Evolutionary conservation across 1,140 invertebrate genomes (phyloP).

Genomic region (Drosophila nasuta): DNA sequence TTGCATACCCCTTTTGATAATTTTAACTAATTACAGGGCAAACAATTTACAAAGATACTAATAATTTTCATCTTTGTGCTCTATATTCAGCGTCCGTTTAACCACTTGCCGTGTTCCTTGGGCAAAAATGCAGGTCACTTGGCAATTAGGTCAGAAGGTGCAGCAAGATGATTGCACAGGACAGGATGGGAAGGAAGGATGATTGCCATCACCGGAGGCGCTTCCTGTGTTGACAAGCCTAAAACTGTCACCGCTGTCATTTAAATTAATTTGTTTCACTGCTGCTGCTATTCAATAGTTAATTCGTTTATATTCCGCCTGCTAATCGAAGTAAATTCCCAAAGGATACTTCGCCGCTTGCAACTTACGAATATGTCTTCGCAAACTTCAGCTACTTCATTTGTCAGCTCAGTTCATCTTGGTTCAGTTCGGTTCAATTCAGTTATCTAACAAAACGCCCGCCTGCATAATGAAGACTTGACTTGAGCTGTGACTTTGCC

Average conservation of each 20-base stretch:
- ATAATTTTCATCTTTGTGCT: constrained; percentile 21
- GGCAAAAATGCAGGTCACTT: constrained; percentile 67
- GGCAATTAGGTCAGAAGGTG: constrained; percentile 62
- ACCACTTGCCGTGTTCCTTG: constrained; percentile 50
- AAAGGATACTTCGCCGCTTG: not conserved
- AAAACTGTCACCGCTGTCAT: constrained; percentile 13
- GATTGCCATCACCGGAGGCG: not conserved
- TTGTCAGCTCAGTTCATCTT: constrained; percentile 1
- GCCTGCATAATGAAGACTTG: constrained; percentile 4
- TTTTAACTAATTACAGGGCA: not conserved
- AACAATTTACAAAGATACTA: constrained; percentile 15
- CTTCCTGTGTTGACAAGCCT: constrained; percentile 12
- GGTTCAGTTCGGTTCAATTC: not conserved
- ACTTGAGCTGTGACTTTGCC: not conserved
- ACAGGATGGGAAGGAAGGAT: not conserved
- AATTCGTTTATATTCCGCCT: constrained; percentile 57
- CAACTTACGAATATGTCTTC: not conserved
- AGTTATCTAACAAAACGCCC: not conserved
- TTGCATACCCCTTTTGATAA: not conserved
- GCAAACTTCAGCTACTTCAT: constrained; percentile 5
- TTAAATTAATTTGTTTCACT: constrained; percentile 4
- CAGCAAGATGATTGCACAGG: constrained; percentile 21
- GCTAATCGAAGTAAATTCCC: constrained; percentile 9
- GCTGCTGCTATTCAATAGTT: constrained; percentile 44
- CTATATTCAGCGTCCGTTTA: constrained; percentile 8